Evolutionary conservation across 1,140 invertebrate genomes (phyloP).

Genomic region (Dendrolimus punctatus): DNA sequence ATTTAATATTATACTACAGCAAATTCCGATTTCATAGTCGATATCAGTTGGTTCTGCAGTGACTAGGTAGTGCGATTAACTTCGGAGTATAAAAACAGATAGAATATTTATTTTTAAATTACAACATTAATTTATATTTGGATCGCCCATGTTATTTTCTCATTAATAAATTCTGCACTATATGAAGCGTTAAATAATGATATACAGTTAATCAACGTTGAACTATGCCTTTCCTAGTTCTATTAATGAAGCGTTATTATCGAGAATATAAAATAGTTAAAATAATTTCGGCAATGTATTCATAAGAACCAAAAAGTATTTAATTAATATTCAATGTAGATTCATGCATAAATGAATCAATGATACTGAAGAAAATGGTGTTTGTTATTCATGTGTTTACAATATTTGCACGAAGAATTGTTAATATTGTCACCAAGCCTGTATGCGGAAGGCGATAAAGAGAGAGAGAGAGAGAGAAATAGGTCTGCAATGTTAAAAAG

Average conservation of each 20-base stretch:
- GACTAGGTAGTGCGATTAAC: conserved; percentile 11
- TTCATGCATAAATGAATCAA: conserved; percentile 68
- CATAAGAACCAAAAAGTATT: conserved; percentile 45
- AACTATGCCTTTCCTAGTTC: conserved; percentile 58
- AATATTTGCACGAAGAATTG: conserved; percentile 47
- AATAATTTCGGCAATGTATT: conserved; percentile 24
- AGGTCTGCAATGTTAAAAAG: conserved; percentile 54
- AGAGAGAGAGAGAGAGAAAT: conserved; percentile 35
- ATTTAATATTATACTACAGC: no score
- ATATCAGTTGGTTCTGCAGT: conserved; percentile 28
- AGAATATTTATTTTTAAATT: background rate
- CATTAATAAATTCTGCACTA: conserved; percentile 38
- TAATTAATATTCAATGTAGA: conserved; percentile 64
- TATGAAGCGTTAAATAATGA: conserved; percentile 46
- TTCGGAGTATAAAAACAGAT: conserved; percentile 6
- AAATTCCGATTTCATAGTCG: background rate
- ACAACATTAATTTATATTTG: no score
- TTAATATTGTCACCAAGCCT: conserved; percentile 61
- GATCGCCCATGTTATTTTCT: background rate
- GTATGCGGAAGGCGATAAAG: conserved; percentile 47
- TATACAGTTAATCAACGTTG: conserved; percentile 38
- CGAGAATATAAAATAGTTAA: conserved; percentile 38
- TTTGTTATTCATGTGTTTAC: conserved; percentile 53
- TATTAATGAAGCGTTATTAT: conserved; percentile 58
- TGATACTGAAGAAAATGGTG: conserved; percentile 67